Conservation (phyloP, 2,113 vertebrate species). For the Pongo pygmaeus region DNA sequence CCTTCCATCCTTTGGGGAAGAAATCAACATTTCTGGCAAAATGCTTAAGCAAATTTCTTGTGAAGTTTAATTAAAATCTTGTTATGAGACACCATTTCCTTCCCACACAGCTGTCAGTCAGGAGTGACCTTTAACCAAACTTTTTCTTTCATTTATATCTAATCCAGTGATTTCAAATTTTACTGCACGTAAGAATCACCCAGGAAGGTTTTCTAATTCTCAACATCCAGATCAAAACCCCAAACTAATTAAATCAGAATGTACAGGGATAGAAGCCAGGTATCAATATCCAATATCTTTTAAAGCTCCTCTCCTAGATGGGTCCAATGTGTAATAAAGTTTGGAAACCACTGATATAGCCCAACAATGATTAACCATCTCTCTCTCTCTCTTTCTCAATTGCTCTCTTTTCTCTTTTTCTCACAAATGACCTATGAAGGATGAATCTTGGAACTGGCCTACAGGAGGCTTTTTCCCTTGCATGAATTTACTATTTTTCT, state of each 20-base stretch:
- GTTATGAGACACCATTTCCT: background rate
- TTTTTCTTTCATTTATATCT: background rate
- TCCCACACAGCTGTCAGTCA: constrained; percentile 35
- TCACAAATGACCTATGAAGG: background rate
- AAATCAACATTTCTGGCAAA: constrained; percentile 58
- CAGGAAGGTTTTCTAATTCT: background rate
- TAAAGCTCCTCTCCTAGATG: background rate
- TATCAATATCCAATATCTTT: background rate
- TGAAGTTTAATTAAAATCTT: constrained; percentile 59
- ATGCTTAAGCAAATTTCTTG: constrained; percentile 50
- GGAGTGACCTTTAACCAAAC: constrained; percentile 43
- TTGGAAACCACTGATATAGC: background rate
- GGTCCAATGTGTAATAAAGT: background rate
- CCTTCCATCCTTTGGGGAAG: constrained; percentile 28
- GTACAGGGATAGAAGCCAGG: background rate
- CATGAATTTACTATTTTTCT: background rate
- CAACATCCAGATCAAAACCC: background rate
- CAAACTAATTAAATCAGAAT: constrained; percentile 9
- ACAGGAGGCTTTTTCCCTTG: background rate
- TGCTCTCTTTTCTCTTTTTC: background rate
- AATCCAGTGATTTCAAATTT: constrained; percentile 22
- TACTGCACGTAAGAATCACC: background rate
- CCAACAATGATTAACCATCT: background rate
- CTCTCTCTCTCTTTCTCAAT: background rate
- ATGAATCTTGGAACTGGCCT: background rate